Evolutionary conservation across 1,140 invertebrate species (phyloP), one percentile per base, ranked within the genome.

Genomic region (Orussus abietinus): DNA sequence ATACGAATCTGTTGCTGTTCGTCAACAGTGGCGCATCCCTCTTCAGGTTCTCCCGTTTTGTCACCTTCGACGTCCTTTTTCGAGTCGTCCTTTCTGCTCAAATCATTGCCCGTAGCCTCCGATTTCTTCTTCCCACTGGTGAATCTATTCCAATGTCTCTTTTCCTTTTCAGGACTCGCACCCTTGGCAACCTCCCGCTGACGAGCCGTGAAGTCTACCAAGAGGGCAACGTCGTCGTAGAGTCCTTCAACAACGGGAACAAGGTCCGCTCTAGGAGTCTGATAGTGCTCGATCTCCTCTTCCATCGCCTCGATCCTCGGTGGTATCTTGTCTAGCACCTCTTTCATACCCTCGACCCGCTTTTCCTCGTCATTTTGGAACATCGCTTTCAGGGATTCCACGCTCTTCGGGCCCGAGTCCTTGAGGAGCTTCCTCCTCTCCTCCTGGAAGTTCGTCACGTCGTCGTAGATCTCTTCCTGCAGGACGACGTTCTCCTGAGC

Each of bases 181-280:
- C 38, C 35, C 3, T 33, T 36, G 6, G 5, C 33, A 1, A 13
- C 10, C 1, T 65, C 50, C 4, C 54, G 53, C 34, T 49, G 57
- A 12, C 50, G 50, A 2, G 53, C 38, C 0, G 46, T 56, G 20
- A 62, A 65, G 1, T 59, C 51, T 5, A 34, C 47, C 1, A 56
- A 52, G 18, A 68, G 40, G 5, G 60, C 55, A 1, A 68, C 52
- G 20, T 68, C 65, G 35, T 66, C 64, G 22, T 68, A 68, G 1
- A 64, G 20, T 11, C 58, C 49, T 13, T 68, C 60, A 2, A 22
- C 22, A 17, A 29, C 13, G 12, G 50, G 32, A 21, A 5, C 32
- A 4, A 12, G 41, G 35, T 10, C 54, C 36, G n/a, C 35, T 48
- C 45, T 55, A 3, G 65, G 65, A 5, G 38, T 55, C 36, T 68